Percentiles rank a stretch among this genome's conserved stretches.
phyloP scores from a whole-genome alignment of 2,113 vertebrate species.

The Alligator mississippiensis region DNA sequence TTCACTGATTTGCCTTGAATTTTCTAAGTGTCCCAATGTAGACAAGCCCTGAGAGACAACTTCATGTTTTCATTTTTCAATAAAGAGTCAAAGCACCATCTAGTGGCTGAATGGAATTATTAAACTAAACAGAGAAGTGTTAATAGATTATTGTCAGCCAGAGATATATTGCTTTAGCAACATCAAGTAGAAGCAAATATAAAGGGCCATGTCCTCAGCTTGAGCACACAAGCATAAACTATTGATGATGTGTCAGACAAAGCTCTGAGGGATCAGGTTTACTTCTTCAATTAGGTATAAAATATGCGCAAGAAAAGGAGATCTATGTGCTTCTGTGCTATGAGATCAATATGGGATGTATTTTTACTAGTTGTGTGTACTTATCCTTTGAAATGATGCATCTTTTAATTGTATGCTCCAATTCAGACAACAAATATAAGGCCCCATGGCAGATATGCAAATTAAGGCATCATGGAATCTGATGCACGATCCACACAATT shows the following conservation, averaged over 20 bases:
- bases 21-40: not conserved
- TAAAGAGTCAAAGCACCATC: not conserved
- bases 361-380: not conserved
- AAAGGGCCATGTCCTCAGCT: not conserved
- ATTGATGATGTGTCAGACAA: not conserved
- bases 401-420: not conserved
- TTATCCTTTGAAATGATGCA: not conserved
- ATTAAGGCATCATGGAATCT: too few relatives aligned
- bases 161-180: not conserved
- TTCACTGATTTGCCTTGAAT: not conserved
- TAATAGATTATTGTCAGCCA: not conserved
- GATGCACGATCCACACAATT: too few relatives aligned
- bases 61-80: not conserved
- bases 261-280: not conserved
- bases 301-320: not conserved
- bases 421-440: not conserved
- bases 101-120: conserved; percentile 1
- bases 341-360: not conserved
- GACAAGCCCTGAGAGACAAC: not conserved
- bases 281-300: not conserved
- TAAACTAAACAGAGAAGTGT: not conserved
- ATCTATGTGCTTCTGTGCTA: not conserved
- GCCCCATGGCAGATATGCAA: too few relatives aligned
- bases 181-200: not conserved
- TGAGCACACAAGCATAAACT: not conserved